A percentile compares a stretch with the other conserved stretches of the same genome.
Conservation (phyloP, 1,140 invertebrate species). For the Bombus sibiricus region DNA sequence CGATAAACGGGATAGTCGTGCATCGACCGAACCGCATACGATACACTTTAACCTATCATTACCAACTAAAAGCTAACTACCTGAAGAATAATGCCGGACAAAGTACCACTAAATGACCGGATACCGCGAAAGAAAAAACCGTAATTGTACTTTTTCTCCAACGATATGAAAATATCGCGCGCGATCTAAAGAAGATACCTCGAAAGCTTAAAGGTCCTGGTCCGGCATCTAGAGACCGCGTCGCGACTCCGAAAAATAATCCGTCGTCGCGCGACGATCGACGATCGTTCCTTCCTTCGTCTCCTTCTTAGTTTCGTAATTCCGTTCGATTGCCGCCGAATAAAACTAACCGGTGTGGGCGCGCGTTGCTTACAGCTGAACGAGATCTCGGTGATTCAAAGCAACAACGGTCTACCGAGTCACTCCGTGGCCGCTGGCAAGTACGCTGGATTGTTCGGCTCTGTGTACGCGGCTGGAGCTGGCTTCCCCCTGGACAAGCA, state of each 20-base stretch:
- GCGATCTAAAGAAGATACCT: no score
- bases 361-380: slow-evolving; percentile 83
- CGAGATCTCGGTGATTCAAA: slow-evolving; percentile 86
- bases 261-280: background rate
- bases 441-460: slow-evolving; percentile 80
- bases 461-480: slow-evolving; percentile 73
- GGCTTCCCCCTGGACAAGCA: slow-evolving; percentile 75
- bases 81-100: rapidly evolving
- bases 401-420: slow-evolving; percentile 80
- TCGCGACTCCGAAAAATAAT: no score
- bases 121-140: no score
- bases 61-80: rapidly evolving
- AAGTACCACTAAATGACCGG: no score
- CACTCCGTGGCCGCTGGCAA: slow-evolving; percentile 76
- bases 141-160: no score
- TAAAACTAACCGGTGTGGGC: slow-evolving; percentile 57
- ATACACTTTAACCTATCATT: no score
- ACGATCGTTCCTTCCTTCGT: slow-evolving; percentile 19
- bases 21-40: no score
- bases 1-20: no score
- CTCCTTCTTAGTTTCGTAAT: slow-evolving; percentile 43
- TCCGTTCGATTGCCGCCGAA: slow-evolving; percentile 43
- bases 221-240: no score
- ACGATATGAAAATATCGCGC: no score
- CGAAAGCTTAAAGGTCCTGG: no score